These are phyloP conservation scores for Mugil cephalus DNA, from an alignment of 2,113 vertebrate species.

Conservation along the genomic window DNA sequence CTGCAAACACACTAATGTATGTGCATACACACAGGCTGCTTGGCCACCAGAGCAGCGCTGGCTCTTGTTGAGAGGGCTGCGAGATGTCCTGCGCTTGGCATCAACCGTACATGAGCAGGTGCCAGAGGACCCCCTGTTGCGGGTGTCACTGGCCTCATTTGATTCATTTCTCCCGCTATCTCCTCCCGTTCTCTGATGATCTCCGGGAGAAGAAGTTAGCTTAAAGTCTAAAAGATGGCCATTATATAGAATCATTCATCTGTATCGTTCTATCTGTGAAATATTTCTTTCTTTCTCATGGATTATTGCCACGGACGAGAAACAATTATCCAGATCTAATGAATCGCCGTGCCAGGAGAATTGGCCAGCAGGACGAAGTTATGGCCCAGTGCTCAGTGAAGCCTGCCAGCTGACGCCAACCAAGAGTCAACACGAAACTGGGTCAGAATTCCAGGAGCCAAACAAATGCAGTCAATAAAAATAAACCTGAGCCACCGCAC, in stretches of 20 bases:
- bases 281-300: not conserved
- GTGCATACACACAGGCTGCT: constrained; percentile 42
- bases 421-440: constrained; percentile 41
- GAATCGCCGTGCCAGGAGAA: not conserved
- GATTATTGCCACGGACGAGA: constrained; percentile 16
- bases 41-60: constrained; percentile 50
- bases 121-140: constrained; percentile 61
- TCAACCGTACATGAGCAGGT: constrained; percentile 18
- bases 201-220: constrained; percentile 29
- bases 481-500: not conserved
- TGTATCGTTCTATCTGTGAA: not conserved
- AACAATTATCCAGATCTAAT: constrained; percentile 1
- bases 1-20: constrained; percentile 52
- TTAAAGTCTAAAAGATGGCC: constrained; percentile 16
- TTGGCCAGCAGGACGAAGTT: constrained; percentile 25
- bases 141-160: constrained; percentile 61
- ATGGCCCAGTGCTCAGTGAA: constrained; percentile 5
- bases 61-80: constrained; percentile 57
- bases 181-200: constrained; percentile 55
- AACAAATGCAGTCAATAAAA: constrained; percentile 15
- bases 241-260: constrained; percentile 19
- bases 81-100: constrained; percentile 58
- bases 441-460: constrained; percentile 49
- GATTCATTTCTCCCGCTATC: constrained; percentile 33
- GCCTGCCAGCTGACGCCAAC: constrained; percentile 22